phyloP scores from a whole-genome alignment of 2,888 invertebrate genomes.

The Cerceris rybyensis region DNA sequence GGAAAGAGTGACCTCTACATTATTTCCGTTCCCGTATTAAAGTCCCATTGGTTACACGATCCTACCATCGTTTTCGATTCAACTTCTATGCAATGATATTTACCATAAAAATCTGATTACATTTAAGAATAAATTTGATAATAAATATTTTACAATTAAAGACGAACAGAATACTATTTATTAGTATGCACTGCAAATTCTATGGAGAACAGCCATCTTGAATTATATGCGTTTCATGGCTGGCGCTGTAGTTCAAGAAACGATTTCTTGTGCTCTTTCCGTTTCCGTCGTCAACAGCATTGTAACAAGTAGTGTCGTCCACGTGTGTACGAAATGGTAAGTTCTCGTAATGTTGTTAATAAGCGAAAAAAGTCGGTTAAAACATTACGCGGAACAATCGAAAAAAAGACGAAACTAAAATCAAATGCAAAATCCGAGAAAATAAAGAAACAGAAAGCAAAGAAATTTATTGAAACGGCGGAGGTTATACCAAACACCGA shows the following conservation, averaged over 20 bases:
- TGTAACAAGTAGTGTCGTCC: background rate
- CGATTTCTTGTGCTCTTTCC: conserved; percentile 5
- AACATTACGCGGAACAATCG: background rate
- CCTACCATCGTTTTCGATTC: no score
- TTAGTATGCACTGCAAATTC: background rate
- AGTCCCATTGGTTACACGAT: no score
- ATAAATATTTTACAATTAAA: no score
- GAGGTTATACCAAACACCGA: background rate
- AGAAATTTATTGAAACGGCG: background rate
- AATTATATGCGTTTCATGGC: background rate
- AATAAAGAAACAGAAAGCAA: background rate
- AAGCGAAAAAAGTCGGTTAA: background rate
- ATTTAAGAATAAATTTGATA: no score
- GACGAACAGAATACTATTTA: no score
- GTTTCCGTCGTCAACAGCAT: background rate
- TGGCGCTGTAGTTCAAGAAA: background rate
- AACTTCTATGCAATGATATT: no score
- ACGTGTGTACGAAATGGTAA: conserved; percentile 17
- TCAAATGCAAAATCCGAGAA: background rate
- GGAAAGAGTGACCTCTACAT: no score
- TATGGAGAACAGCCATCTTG: background rate
- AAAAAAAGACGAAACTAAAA: background rate
- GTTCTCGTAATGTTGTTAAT: conserved; percentile 9
- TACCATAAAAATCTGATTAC: no score
- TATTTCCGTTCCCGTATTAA: no score